Percentiles rank a stretch among this genome's conserved stretches.
Conservation (phyloP, 23 tunicate species). For the Diplosoma virens region DNA sequence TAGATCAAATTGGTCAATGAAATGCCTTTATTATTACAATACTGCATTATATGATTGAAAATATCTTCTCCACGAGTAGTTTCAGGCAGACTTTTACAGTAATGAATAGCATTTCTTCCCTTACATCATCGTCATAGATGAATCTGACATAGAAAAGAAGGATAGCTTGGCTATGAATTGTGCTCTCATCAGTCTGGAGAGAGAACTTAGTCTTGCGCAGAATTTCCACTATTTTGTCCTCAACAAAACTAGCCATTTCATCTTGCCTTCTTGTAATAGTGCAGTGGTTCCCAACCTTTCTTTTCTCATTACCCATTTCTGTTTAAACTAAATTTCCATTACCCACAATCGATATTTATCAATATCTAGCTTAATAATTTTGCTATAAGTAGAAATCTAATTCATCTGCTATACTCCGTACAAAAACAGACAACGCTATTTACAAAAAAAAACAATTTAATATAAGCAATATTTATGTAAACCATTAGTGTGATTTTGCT, state of each 20-base stretch:
- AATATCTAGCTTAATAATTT: no score
- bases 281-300: no score
- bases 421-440: no score
- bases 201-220: conserved; percentile 28
- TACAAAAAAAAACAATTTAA: no score
- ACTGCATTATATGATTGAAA: conserved; percentile 12
- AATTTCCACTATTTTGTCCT: conserved; percentile 25
- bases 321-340: no score
- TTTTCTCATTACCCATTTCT: no score
- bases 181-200: conserved; percentile 28
- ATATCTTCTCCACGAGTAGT: conserved; percentile 16
- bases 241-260: conserved; percentile 30
- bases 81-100: conserved; percentile 30
- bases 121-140: conserved; percentile 28
- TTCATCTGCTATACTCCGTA: no score
- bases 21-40: conserved; percentile 16
- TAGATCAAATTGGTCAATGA: conserved; percentile 22
- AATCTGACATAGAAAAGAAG: conserved; percentile 30
- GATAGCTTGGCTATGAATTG: conserved; percentile 30
- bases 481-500: no score
- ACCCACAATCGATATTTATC: no score
- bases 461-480: no score
- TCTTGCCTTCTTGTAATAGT: conserved; percentile 22
- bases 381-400: no score
- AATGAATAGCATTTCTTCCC: conserved; percentile 22